Conservation (phyloP, 2,797 vertebrate genomes). For the Amblyopsis hoosieri region DNA sequence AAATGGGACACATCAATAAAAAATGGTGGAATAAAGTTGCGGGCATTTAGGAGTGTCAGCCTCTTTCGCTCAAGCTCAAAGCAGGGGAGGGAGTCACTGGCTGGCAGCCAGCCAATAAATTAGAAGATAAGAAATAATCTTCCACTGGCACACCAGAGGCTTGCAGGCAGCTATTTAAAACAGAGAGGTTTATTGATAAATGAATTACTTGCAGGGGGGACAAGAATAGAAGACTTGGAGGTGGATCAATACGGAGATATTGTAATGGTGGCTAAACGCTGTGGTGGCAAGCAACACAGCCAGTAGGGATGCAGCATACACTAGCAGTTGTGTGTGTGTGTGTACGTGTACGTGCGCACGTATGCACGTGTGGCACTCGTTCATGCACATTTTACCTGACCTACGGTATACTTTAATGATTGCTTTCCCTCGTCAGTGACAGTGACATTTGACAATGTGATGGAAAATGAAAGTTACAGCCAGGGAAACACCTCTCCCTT, state of each 20-base stretch:
- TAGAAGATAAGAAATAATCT: slow-evolving; percentile 80
- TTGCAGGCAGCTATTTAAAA: slow-evolving; percentile 71
- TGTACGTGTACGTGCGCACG: slow-evolving; percentile 17
- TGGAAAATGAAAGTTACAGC: not conserved
- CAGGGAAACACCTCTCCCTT: no score
- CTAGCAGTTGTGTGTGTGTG: slow-evolving; percentile 9
- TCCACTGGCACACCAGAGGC: slow-evolving; percentile 67
- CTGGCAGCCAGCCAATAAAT: slow-evolving; percentile 76
- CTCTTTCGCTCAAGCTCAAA: slow-evolving; percentile 76
- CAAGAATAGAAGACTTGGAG: slow-evolving; percentile 70
- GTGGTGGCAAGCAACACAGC: slow-evolving; percentile 30
- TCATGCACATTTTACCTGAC: not conserved
- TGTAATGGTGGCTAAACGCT: slow-evolving; percentile 48
- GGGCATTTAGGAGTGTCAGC: slow-evolving; percentile 80
- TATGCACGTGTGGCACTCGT: not conserved
- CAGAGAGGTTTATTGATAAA: slow-evolving; percentile 75
- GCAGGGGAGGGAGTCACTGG: slow-evolving; percentile 59
- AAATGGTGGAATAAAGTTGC: slow-evolving; percentile 81
- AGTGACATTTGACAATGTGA: not conserved
- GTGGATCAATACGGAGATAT: slow-evolving; percentile 67
- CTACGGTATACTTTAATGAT: not conserved
- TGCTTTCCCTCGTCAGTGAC: not conserved
- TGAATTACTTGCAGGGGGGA: slow-evolving; percentile 69
- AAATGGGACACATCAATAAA: slow-evolving; percentile 85
- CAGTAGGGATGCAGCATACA: slow-evolving; percentile 5